Evolutionary conservation across 2,888 invertebrate species (phyloP).

Genomic region (Ellobium chinense): DNA sequence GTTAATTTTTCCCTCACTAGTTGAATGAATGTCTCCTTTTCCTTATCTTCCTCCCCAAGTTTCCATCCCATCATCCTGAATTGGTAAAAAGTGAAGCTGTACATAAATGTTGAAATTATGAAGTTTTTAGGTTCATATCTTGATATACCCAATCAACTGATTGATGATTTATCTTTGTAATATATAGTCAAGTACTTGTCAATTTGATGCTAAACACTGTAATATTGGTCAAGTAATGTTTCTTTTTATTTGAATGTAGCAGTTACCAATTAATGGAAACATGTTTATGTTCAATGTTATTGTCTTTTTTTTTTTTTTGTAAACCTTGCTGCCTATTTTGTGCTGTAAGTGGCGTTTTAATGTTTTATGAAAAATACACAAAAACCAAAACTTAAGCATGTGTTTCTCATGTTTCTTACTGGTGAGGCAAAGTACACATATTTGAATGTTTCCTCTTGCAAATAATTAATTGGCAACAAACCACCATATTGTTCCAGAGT

Average conservation of each 20-base stretch:
- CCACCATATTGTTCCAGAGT: too few relatives aligned
- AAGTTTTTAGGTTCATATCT: background rate
- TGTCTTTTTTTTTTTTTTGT: slow-evolving; percentile 13
- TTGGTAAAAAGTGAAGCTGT: too few relatives aligned
- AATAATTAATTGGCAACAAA: too few relatives aligned
- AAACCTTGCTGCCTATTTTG: slow-evolving; percentile 28
- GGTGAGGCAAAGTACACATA: too few relatives aligned
- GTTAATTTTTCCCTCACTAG: background rate
- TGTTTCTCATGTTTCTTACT: background rate
- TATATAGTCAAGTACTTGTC: background rate
- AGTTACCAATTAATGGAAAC: slow-evolving; percentile 7
- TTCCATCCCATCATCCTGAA: too few relatives aligned
- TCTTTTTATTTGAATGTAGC: background rate
- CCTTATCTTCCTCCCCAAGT: background rate
- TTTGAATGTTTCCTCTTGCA: too few relatives aligned
- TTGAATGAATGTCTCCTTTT: background rate
- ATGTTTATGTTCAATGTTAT: slow-evolving; percentile 8
- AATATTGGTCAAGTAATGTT: background rate
- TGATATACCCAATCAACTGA: background rate
- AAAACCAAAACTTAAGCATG: background rate
- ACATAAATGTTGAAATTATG: slow-evolving; percentile 9
- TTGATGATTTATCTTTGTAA: background rate
- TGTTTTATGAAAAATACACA: slow-evolving; percentile 36
- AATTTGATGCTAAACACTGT: background rate
- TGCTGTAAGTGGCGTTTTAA: slow-evolving; percentile 32